Conservation (phyloP, 1,140 invertebrate genomes). For the Drosophila kanapiae region DNA sequence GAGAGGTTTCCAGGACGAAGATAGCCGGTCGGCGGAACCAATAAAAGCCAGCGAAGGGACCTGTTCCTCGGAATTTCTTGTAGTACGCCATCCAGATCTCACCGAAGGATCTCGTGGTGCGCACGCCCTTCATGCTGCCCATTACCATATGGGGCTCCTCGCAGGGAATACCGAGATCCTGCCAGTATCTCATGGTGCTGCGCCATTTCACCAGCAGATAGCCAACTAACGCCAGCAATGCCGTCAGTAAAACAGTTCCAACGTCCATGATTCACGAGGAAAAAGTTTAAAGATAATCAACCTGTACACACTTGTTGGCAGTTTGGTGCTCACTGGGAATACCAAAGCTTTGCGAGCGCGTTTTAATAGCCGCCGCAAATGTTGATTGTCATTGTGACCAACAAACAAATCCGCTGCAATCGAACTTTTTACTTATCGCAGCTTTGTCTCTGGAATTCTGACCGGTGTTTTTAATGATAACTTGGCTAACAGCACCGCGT, state of each 20-base stretch:
- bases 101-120: constrained; percentile 27
- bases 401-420: constrained; percentile 9
- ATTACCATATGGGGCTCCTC: constrained; percentile 74
- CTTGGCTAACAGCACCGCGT: too few relatives aligned
- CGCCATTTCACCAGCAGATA: constrained; percentile 40
- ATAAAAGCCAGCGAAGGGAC: constrained; percentile 83
- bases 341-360: background rate
- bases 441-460: constrained; percentile 2
- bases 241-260: constrained; percentile 32
- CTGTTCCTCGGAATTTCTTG: constrained; percentile 68
- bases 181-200: constrained; percentile 78
- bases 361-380: constrained; percentile 2
- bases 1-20: constrained; percentile 86
- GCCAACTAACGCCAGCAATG: constrained; percentile 31
- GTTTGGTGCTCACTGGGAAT: background rate
- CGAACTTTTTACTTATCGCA: background rate
- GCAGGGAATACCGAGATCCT: constrained; percentile 83
- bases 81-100: constrained; percentile 71
- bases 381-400: constrained; percentile 27
- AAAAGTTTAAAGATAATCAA: background rate
- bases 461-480: background rate
- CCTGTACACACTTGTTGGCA: background rate
- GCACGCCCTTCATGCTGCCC: constrained; percentile 71
- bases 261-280: constrained; percentile 35
- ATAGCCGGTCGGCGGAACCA: constrained; percentile 85